Evolutionary conservation across 2,888 invertebrate species (phyloP), one percentile per base, ranked within the genome.

Genomic region (Siphlonurus alternatus): DNA sequence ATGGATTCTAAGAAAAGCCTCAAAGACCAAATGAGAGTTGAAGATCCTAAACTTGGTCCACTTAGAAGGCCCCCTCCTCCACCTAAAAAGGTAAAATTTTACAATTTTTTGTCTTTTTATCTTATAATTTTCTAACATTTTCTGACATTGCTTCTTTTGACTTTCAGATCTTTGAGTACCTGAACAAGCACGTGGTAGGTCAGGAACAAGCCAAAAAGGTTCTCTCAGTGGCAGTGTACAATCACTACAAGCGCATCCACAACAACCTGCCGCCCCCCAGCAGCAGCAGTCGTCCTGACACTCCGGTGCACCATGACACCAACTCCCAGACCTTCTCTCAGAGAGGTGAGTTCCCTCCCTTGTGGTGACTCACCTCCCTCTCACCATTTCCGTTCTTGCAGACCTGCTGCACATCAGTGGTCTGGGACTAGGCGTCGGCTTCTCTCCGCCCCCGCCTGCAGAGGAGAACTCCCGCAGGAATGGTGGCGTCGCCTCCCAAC

Each of bases 121-220:
- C n/a, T n/a, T n/a, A n/a, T n/a, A n/a, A 38, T 5, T 38, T 38
- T 5, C 38, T 38, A 38, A 38, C 10, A 7, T 23, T 1, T 51
- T 10, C 18, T 61, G 23, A 19, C 22, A 18, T 22, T 23, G 62
- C 63, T 51, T 25, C 65, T 66, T 65, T 64, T 70, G 68, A 62
- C 71, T 71, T 73, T 65, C 72, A 86, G 85, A 98, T 99, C 67
- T 95, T 89, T 79, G 93, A 95, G 73, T 98, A 93, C 78, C 79
- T 99, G 68, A 92, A 98, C 79, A 89, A 89, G 72, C 95, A 96
- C 78, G 98, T 99, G 18, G 88, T 99, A 23, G 99, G 98, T 0
- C 98, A 99, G 76, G 93, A 96, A 69, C 85, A 89, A 75, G 98
- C 98, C 1, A 99, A 99, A 78, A 97, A 97, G 78, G 96, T 97